Base-by-base conservation (phyloP, 2,888 invertebrate genomes). In the Atethmia centrago region DNA sequence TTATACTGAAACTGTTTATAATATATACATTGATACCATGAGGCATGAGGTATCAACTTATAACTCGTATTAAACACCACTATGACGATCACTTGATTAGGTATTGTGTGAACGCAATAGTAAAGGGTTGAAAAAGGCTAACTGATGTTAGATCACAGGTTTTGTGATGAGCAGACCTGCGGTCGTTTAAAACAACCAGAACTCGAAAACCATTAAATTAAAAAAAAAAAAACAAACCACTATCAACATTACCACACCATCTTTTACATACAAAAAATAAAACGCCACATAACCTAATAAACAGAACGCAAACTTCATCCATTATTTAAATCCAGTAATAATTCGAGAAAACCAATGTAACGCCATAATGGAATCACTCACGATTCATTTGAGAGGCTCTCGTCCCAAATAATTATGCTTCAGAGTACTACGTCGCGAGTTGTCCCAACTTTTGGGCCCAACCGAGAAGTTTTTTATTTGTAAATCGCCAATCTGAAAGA, bases 401-500 rank as follows among this genome's bases (percentile, higher is more conserved):
- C 56, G 68, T 49, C 61, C 67, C 73, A 74, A 82, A 85, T 84
- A 85, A 82, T 84, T 79, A 82, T 82, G 31, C 72, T 65, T 16
- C 19, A 25, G 58, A 84, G 66, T 71, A 67, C 62, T 31, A 21
- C 67, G 74, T 81, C 72, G 63, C 80, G 65, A 79, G 62, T 83
- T 78, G 49, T 61, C 55, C 61, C 71, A 79, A 83, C 66, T 80
- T 71, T 49, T 2, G 64, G 71, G 64, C 31, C 42, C 55, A 28
- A 65, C 58, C 55, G 58, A 28, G 42, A 82, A 82, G 56, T 80
- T 82, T 88, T 89, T 84, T 85, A 85, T 88, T 86, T 87, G 84
- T 67, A 79, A 81, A 86, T 85, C 80, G 85, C 79, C 87, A 85
- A 88, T 87, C 84, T 74, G 74, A 62, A 73, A 74, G 84, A 77